Evolutionary conservation across 2,888 invertebrate species (phyloP), one percentile per base, ranked within the genome.

Genomic region (Plusia festucae): DNA sequence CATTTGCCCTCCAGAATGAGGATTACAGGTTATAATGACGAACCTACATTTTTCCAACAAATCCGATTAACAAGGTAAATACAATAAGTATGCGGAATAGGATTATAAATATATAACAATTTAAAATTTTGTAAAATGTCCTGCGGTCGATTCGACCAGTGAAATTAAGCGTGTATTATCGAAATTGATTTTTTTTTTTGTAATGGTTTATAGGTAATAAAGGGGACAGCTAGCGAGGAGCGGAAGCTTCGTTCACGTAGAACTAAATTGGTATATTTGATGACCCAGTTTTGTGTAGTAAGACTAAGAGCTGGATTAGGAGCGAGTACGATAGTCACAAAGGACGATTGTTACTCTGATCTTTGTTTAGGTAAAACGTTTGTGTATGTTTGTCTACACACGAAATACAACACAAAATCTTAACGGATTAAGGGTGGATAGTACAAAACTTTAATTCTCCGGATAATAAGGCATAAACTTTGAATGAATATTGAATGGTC

Each of bases 31-130:
- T 18, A 49, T 20, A 49, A 49, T 18, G 8, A 16, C 9, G 46
- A 18, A 49, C 46, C 18, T 18, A 49, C 11, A 18, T 49, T 20
- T 49, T 18, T 49, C n/a, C 11, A 6, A 46, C 20, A 18, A 49
- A 49, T 18, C 46, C 11, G 46, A 49, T 49, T 49, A 49, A 49
- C 6, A 20, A 49, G 18, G 46, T 49, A 49, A 46, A 49, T 49
- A 18, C 18, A 20, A 49, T 49, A 18, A 20, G 46, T 20, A 20
- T 7, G 11, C 46, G 46, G 11, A 49, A 49, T 49, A 49, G 20
- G 46, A 49, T 49, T 49, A 49, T 20, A n/a, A n/a, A n/a, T n/a
- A 49, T 20, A 9, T 20, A 49, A 20, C 18, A 49, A 49, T 49
- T 49, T 18, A 49, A 20, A 49, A 20, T 49, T 49, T 49, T 20